A percentile compares a stretch with the other conserved stretches of the same genome.
phyloP scores from a whole-genome alignment of 2,797 vertebrate genomes.

The Cyprinodon diabolis region DNA sequence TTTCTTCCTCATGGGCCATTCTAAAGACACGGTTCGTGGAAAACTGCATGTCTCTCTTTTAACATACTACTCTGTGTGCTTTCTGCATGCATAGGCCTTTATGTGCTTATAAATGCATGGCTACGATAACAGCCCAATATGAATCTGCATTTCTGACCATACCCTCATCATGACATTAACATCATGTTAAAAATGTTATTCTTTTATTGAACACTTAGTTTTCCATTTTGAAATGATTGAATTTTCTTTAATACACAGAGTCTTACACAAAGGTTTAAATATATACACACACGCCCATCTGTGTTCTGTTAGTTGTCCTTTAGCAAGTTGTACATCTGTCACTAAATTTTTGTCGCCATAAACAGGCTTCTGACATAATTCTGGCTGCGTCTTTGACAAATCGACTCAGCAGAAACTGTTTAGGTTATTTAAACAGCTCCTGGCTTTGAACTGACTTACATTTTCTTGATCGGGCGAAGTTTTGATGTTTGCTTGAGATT shows the following conservation, averaged over 20 bases:
- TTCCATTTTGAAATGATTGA: background rate
- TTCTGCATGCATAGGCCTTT: constrained; percentile 16
- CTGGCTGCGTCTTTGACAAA: background rate
- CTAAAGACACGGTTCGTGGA: constrained; percentile 99
- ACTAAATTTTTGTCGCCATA: background rate
- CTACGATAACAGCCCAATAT: constrained; percentile 8
- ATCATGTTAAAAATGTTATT: background rate
- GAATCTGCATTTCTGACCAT: constrained; percentile 15
- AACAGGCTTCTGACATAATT: background rate
- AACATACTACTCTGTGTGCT: constrained; percentile 55
- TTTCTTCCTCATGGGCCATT: constrained; percentile 99
- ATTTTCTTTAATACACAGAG: background rate
- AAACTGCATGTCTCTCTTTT: constrained; percentile 87
- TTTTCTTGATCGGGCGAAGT: background rate
- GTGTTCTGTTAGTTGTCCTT: background rate
- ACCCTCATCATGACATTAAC: background rate
- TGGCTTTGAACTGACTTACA: background rate
- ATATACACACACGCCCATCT: background rate
- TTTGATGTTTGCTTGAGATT: background rate
- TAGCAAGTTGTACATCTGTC: background rate
- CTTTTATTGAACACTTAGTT: background rate
- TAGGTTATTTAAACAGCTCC: background rate
- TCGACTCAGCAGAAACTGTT: background rate
- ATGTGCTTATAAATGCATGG: constrained; percentile 37
- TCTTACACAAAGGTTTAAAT: background rate